Conservation (phyloP, 2,113 vertebrate species). For the Indicator maculatus region DNA sequence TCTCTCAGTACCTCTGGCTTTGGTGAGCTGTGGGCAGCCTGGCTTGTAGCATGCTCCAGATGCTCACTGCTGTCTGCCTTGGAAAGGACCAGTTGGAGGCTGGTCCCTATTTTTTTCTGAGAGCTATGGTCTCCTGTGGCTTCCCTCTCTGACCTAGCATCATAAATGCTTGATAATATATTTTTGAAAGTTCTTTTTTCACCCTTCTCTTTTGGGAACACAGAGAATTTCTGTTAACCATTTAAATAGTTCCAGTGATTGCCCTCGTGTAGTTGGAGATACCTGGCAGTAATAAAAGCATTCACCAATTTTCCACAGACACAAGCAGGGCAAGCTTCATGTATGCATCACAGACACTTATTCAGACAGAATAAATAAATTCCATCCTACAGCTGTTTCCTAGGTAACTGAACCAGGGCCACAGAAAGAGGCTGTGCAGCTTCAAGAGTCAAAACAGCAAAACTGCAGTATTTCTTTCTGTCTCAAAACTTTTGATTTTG, state of each 20-base stretch:
- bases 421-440: not conserved
- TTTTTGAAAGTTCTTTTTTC: not conserved
- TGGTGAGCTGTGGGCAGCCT: not conserved
- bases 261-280: not conserved
- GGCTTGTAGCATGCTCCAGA: not conserved
- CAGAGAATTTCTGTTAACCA: not conserved
- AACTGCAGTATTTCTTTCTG: not conserved
- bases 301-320: not conserved
- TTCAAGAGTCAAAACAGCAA: not conserved
- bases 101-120: rapidly evolving
- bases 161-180: not conserved
- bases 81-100: not conserved
- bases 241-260: not conserved
- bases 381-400: slow-evolving; percentile 64
- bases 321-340: not conserved
- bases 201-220: not conserved
- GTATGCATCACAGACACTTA: slow-evolving; percentile 34
- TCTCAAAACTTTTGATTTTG: slow-evolving; percentile 16
- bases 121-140: not conserved
- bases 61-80: not conserved
- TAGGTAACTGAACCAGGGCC: slow-evolving; percentile 53
- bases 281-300: not conserved
- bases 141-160: not conserved
- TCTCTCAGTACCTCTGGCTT: not conserved
- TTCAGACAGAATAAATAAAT: slow-evolving; percentile 61